phyloP scores from a whole-genome alignment of 2,113 vertebrate genomes.

The Labrus mixtus region DNA sequence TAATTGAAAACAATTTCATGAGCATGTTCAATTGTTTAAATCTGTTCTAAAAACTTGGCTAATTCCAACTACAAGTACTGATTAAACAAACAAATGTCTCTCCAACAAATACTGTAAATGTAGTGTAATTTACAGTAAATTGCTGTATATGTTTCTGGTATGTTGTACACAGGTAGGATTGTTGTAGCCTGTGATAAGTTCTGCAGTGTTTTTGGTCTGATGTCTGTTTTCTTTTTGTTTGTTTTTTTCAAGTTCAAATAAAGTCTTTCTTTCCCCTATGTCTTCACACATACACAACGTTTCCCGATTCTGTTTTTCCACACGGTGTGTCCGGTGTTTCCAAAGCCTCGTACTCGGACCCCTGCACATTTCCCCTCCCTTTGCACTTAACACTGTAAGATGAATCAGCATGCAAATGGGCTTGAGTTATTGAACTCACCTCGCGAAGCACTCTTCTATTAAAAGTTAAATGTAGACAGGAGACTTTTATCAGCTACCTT shows the following conservation, averaged over 20 bases:
- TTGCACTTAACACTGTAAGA: background rate
- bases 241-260: conserved; percentile 45
- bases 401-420: background rate
- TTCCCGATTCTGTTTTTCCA: too few relatives aligned
- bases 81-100: too few relatives aligned
- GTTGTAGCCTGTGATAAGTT: background rate
- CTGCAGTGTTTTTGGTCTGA: background rate
- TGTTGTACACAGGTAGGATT: background rate
- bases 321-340: too few relatives aligned
- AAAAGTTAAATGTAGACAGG: background rate
- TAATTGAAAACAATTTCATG: too few relatives aligned
- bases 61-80: background rate
- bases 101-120: background rate
- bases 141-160: background rate
- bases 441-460: background rate
- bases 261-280: conserved; percentile 11
- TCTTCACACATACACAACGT: too few relatives aligned
- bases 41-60: background rate
- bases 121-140: background rate
- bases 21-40: background rate
- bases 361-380: background rate
- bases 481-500: conserved; percentile 6
- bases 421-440: background rate
- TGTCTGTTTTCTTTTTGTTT: background rate
- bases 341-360: background rate